Evolutionary conservation across 2,113 vertebrate genomes (phyloP).

Genomic region (Paracyprichromis sp.): DNA sequence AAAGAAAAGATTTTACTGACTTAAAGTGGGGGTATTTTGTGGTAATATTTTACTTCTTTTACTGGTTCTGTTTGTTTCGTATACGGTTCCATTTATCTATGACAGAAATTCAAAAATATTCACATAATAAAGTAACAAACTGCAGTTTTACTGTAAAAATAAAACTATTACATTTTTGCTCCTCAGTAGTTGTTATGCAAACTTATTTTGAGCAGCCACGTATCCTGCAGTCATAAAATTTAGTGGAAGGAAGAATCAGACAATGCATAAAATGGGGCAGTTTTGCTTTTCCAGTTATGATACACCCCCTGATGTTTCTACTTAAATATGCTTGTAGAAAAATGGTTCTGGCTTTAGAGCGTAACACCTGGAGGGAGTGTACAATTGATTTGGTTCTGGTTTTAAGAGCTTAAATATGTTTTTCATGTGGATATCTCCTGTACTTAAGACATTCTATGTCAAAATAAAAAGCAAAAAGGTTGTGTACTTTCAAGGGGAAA

Average conservation of each 20-base stretch:
- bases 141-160: neutral
- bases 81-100: neutral
- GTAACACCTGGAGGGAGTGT: neutral
- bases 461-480: neutral
- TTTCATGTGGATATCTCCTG: neutral
- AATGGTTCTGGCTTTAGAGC: neutral
- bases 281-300: neutral
- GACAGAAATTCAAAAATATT: neutral
- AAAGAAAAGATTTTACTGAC: neutral
- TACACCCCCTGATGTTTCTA: neutral
- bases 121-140: neutral
- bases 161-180: neutral
- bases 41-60: neutral
- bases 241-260: neutral
- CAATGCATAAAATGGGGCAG: neutral
- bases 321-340: neutral
- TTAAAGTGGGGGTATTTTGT: neutral
- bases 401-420: neutral
- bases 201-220: neutral
- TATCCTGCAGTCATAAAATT: neutral
- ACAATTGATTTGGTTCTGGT: neutral
- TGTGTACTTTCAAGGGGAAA: neutral
- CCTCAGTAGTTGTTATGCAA: neutral
- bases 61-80: neutral
- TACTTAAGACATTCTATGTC: neutral